Base-by-base conservation (phyloP, 1,140 invertebrate species). In the Drosophila navojoa region DNA sequence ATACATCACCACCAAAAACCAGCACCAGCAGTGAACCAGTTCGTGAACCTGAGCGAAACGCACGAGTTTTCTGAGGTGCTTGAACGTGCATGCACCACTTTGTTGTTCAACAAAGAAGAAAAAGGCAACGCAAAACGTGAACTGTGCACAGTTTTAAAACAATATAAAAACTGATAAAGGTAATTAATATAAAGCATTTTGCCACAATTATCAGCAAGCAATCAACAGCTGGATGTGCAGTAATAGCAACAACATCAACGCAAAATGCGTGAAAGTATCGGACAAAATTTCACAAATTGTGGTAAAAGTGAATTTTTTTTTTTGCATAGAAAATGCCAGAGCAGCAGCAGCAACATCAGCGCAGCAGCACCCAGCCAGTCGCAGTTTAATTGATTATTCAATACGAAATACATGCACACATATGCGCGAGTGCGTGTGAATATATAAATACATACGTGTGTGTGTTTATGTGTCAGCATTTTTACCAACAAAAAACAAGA, bases 381-480 rank as follows among this genome's bases (percentile, higher is more conserved):
- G 59, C 66, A 70, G 73, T 87, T 89, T 72, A 89, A 87, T 87
- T 87, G 84, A 87, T 87, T 87, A 87, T 87, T 87, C 85, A 87
- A 87, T 87, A 80, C 81, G 71, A 75, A 84, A 78, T 70, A 76
- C 72, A 68, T 62, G 49, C 42, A 61, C 29, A 13, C 40, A 47
- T 64, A 62, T 50, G 19, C 63, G 55, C 70, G 32, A 53, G 52
- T 29, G 68, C 58, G 60, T 71, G n/a, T n/a, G 73, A 67, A 73
- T 57, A 27, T 58, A 49, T 59, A 15, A 63, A 42, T 44, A 25
- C 29, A 16, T 58, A 44, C 59, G 44, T 44, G 27, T 38, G 38
- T 59, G 19, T 70, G 74, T 79, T 25, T 72, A 44, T 40, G 63
- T 81, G 82, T 87, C 81, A 82, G 55, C 63, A 76, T 50, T 76